Conservation (phyloP, 2,888 invertebrate species). For the Drosophila phalerata region DNA sequence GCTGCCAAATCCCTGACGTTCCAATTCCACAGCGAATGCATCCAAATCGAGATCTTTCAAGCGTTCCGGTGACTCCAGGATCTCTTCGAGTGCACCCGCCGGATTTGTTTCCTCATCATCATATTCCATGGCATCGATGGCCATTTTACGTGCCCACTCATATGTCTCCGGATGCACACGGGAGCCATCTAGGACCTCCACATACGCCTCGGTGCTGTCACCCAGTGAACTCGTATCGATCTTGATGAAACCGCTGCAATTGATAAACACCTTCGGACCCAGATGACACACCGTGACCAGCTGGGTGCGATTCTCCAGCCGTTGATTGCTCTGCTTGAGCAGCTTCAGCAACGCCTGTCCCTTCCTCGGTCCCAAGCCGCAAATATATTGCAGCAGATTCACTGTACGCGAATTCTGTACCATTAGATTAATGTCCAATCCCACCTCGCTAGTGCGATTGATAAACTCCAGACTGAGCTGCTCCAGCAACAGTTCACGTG, state of each 20-base stretch:
- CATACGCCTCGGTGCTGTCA: conserved; percentile 97
- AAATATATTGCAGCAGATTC: conserved; percentile 97
- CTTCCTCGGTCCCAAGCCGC: conserved; percentile 98
- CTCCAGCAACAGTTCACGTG: conserved; percentile 94
- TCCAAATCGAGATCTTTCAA: conserved; percentile 98
- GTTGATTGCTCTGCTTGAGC: conserved; percentile 95
- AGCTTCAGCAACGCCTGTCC: conserved; percentile 94
- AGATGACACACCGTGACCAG: conserved; percentile 97
- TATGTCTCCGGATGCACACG: conserved; percentile 99
- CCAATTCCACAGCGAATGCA: conserved; percentile 98
- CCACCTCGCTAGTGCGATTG: conserved; percentile 98
- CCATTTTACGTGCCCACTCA: conserved; percentile 99
- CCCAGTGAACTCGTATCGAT: conserved; percentile 98
- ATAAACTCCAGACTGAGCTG: conserved; percentile 95
- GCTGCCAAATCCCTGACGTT: conserved; percentile 95
- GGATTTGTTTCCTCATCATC: conserved; percentile 99
- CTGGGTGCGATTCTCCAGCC: conserved; percentile 97
- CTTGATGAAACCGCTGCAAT: conserved; percentile 99
- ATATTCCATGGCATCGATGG: conserved; percentile 99
- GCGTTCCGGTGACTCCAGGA: conserved; percentile 97
- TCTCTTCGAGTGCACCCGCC: conserved; percentile 98
- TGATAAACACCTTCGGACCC: conserved; percentile 99
- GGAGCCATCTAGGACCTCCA: conserved; percentile 98
- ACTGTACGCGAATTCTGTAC: conserved; percentile 95
- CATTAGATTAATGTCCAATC: conserved; percentile 97